Base-by-base conservation (phyloP, 2,113 vertebrate species). In the Hoplias malabaricus region DNA sequence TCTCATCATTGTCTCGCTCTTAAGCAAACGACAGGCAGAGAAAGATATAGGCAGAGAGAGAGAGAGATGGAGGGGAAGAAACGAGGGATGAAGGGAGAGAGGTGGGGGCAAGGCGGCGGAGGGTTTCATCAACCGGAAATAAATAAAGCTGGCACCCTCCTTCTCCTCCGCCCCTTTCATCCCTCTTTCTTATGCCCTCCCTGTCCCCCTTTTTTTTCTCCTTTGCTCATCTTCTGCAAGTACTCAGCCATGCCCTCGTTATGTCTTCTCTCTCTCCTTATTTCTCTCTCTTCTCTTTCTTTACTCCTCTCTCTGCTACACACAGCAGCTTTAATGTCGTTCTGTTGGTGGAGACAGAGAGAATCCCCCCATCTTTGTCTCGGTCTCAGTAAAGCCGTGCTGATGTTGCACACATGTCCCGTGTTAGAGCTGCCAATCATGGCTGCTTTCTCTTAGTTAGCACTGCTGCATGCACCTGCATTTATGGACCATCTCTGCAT, bases 81-180 rank as follows among this genome's bases (percentile, higher is more conserved):
- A 62, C 19, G 53, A 23, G 69, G 46, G 68, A 66, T 43, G 25
- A 66, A 38, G n/a, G 1, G 31, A 36, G 40, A 10, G 27, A 4
- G 61, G 48, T 66, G 19, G 21, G 21, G 59, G 54, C 36, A 34
- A 38, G 62, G 40, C 59, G 78, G 79, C 61, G 67, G 19, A 68
- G 83, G 25, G 75, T 86, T 84, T 87, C 80, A 78, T 88, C 84
- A 89, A 86, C 82, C 87, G 86, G 86, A 88, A 84, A 86, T 87
- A 85, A 85, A 75, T 84, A 56, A 84, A 80, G 82, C 70, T 82
- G 78, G 73, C 83, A 85, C 65, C 79, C 79, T 78, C 80, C 79
- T 84, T 65, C 62, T 57, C 63, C 77, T 75, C 69, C 62, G 16
- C 61, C 53, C 73, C 43, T 69, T 67, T 72, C 73, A 62, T 50